Evolutionary conservation across 2,797 vertebrate species (phyloP).

Genomic region (Cephalopachus bancanus): DNA sequence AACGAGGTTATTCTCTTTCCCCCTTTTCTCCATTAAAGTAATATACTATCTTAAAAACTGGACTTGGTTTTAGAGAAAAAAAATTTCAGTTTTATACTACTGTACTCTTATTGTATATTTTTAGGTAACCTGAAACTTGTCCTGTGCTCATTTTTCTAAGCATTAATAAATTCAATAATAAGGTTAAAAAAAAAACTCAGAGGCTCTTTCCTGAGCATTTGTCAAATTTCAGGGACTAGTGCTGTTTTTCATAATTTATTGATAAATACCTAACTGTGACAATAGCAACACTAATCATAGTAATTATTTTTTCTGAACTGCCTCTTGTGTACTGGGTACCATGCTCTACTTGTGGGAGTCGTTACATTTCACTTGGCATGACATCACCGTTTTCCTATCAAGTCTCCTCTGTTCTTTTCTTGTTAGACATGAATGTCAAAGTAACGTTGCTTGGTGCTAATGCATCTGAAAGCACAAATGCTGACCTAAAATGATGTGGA

Average conservation of each 20-base stretch:
- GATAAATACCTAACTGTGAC: neutral
- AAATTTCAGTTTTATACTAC: neutral
- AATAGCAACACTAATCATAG: neutral
- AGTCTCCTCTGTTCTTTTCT: neutral
- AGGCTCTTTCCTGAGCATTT: no score
- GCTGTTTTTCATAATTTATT: neutral
- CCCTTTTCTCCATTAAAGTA: neutral
- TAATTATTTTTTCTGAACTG: neutral
- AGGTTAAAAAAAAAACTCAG: neutral
- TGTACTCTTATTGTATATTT: neutral
- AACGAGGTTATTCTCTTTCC: neutral
- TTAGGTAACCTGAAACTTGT: neutral
- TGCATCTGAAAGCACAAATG: neutral
- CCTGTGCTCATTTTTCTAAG: neutral
- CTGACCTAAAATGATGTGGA: neutral
- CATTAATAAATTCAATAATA: neutral
- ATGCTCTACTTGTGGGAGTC: neutral
- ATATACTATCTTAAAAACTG: neutral
- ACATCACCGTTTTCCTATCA: neutral
- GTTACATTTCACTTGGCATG: no score
- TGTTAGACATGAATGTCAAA: neutral
- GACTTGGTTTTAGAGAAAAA: neutral
- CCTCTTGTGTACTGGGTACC: neutral
- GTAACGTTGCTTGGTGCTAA: neutral
- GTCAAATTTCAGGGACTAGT: no score